phyloP scores from a whole-genome alignment of 2,888 invertebrate genomes.

The Spodoptera littoralis region DNA sequence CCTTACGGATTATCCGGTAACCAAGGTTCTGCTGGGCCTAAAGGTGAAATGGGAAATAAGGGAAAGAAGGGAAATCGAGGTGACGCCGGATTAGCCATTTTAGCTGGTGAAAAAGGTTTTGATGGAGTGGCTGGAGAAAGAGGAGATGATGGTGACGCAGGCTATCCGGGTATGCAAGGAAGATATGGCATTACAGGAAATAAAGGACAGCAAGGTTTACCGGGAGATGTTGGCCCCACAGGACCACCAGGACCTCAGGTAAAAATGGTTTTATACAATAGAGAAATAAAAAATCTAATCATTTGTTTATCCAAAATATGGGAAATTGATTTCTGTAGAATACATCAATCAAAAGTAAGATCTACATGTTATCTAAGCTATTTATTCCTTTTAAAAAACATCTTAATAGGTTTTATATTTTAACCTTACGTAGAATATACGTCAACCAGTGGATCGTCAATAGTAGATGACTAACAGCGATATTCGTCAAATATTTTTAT shows the following conservation, averaged over 20 bases:
- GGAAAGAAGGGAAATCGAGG: conserved; percentile 87
- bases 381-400: no score
- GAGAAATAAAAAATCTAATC: no score
- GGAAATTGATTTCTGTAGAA: no score
- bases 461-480: no score
- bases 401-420: no score
- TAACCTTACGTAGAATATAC: no score
- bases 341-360: no score
- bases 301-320: no score
- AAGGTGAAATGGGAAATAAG: conserved; percentile 90
- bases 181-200: conserved; percentile 82
- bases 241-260: conserved; percentile 90
- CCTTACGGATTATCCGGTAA: conserved; percentile 90
- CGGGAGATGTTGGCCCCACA: conserved; percentile 88
- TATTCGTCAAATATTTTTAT: no score
- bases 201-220: conserved; percentile 78
- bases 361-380: no score
- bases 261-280: conserved; percentile 41
- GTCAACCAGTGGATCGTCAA: no score
- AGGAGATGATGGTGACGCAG: conserved; percentile 89
- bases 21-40: conserved; percentile 83
- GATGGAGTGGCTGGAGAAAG: conserved; percentile 78
- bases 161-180: conserved; percentile 88
- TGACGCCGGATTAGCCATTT: conserved; percentile 80
- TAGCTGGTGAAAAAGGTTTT: conserved; percentile 78